These are phyloP conservation scores for Leptinotarsa defecta DNA, from an alignment of 1,140 invertebrate species.

Conservation along the genomic window DNA sequence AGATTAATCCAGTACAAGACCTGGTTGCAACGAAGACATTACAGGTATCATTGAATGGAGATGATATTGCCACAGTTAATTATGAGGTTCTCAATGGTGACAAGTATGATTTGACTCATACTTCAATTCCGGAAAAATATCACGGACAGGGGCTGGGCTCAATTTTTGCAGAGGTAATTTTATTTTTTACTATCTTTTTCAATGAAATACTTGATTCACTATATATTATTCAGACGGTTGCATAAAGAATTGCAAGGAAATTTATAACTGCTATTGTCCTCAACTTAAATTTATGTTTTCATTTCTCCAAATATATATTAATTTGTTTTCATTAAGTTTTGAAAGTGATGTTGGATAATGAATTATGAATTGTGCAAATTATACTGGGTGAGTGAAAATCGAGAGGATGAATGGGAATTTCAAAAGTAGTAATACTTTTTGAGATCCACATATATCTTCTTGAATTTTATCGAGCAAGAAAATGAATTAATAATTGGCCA, in stretches of 20 bases:
- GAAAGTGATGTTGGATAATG: neutral
- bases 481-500: no score
- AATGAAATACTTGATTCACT: neutral
- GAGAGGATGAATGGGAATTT: no score
- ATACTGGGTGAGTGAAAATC: no score
- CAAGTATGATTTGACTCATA: conserved; percentile 58
- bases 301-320: neutral
- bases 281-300: neutral
- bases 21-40: conserved; percentile 21
- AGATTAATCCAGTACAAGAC: conserved; percentile 35
- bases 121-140: conserved; percentile 64
- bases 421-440: no score
- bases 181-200: neutral
- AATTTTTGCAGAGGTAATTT: conserved; percentile 65
- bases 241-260: conserved; percentile 8
- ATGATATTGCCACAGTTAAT: conserved; percentile 29
- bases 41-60: conserved; percentile 29
- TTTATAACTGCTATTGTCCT: neutral
- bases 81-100: conserved; percentile 34
- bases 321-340: neutral
- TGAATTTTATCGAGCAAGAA: no score
- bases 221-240: conserved; percentile 2
- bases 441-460: no score
- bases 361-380: no score
- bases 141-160: conserved; percentile 68